Evolutionary conservation across 30 jellyfish, hydroid and myxozoan genomes (phyloP).

Genomic region (Hydractinia symbiolongicarpus): DNA sequence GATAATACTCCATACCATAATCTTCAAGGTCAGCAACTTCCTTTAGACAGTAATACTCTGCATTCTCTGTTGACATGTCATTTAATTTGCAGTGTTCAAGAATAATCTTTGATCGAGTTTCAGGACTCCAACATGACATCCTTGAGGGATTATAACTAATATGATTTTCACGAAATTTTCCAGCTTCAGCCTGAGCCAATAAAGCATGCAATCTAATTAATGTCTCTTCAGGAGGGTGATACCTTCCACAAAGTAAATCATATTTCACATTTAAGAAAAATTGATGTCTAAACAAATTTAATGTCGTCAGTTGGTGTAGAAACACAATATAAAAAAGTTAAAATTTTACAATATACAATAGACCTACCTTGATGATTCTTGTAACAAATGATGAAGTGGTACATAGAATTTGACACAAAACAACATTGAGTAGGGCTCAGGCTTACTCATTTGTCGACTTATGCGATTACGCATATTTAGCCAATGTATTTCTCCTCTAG

Average conservation of each 20-base stretch:
- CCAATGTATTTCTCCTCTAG: slow-evolving; percentile 88
- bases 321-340: not conserved
- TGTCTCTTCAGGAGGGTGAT: slow-evolving; percentile 33
- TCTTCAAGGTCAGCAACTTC: slow-evolving; percentile 66
- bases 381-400: slow-evolving; percentile 82
- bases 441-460: slow-evolving; percentile 67
- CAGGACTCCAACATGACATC: slow-evolving; percentile 71
- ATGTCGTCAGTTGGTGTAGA: not conserved
- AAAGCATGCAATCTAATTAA: slow-evolving; percentile 63
- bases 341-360: not conserved
- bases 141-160: slow-evolving; percentile 82
- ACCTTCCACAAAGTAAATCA: slow-evolving; percentile 63
- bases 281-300: slow-evolving; percentile 66
- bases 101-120: slow-evolving; percentile 65
- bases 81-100: slow-evolving; percentile 67
- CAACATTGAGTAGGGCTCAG: slow-evolving; percentile 74
- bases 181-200: slow-evolving; percentile 75
- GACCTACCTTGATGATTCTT: slow-evolving; percentile 81
- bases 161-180: slow-evolving; percentile 91
- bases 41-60: slow-evolving; percentile 57
- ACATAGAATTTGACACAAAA: slow-evolving; percentile 92
- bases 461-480: slow-evolving; percentile 92
- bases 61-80: slow-evolving; percentile 77
- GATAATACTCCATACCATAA: slow-evolving; percentile 80
- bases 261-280: slow-evolving; percentile 75